Base-by-base conservation (phyloP, 2,797 vertebrate species). In the Crocodylus rhombifer region DNA sequence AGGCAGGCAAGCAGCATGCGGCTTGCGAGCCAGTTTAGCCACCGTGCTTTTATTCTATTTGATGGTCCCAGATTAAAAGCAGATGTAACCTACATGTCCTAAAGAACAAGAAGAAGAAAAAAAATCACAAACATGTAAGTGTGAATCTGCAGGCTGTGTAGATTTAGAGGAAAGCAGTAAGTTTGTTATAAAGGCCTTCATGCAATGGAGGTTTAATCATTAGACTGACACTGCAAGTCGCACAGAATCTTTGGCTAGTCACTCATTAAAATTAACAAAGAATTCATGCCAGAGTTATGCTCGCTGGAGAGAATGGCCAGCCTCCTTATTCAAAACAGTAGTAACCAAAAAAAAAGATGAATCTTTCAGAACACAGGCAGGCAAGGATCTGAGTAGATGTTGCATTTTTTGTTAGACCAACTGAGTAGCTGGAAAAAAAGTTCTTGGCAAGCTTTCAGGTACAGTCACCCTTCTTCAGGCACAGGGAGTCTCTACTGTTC, bases 21-120 rank as follows among this genome's bases (percentile, higher is more conserved):
- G 67, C 18, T 71, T 23, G 13, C 7, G 65, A 71, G 26, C 42
- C 42, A 51, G 42, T 51, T 51, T 51, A 51, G 42, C 42, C 42
- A 51, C 42, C 42, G 3, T 51, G 42, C 9, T 51, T 51, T 3
- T 51, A 51, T 10, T 51, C 23, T 87, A 58, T 69, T 9, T 6
- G 4, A 77, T 7, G 7, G 18, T 36, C 3, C 58, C 51, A 51
- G 89, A 86, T 0, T 16, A 20, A 82, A 89, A 87, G 78, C 28
- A 55, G 13, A 1, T 2, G 30, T 16, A 77, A 55, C 36, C 62
- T 8, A 12, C 15, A 26, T 21, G 42, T 79, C 20, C 56, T 2
- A 2, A 0, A 5, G 56, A 56, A 16, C 16, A 1, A 0, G 0
- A 60, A 11, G 36, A 87, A 5, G 17, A 16, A 33, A 16, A 65